Base-by-base conservation (phyloP, 2,113 vertebrate species). In the Lycocorax pyrrhopterus region DNA sequence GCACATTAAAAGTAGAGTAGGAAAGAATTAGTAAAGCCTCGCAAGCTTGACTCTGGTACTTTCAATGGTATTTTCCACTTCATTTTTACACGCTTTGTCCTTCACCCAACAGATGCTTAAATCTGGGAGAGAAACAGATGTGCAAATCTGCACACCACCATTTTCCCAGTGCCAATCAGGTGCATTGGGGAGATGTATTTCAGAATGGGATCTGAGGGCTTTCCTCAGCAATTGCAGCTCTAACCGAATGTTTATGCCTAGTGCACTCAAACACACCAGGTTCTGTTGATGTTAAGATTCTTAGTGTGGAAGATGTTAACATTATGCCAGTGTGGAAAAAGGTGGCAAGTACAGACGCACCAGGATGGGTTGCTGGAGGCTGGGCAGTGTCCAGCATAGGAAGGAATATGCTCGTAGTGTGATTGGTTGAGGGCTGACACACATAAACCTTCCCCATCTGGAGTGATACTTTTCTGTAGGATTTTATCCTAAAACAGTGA, bases 401-500 rank as follows among this genome's bases (percentile, higher is more conserved):
- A 84, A 74, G 14, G n/a, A 88, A 51, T 64, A 21, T 41, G 21
- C 15, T 78, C 0, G 0, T 39, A 59, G 21, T 6, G 1, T 67
- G 69, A 56, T 60, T 95, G 73, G 35, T 58, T 63, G 44, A 59
- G 60, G 8, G 12, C 64, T 93, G 77, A 44, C 77, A 68, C 53
- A 64, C 47, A 75, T 87, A 96, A 91, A 49, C 29, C 43, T 63
- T 87, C 27, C 35, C 78, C 59, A 73, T 82, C 89, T 96, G 91
- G 58, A 95, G 55, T 29, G 55, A 67, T 87, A 76, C 39, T 94
- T 90, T 83, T 63, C 81, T 62, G n/a, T 88, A 19, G 58, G 39
- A 69, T 89, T 91, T 80, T 94, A 63, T 94, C 46, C 71, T 76
- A 25, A 79, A 89, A 62, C 39, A 59, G 46, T 83, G 39, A 91